phyloP scores from a whole-genome alignment of 2,113 vertebrate species.

The Parotia lawesii region DNA sequence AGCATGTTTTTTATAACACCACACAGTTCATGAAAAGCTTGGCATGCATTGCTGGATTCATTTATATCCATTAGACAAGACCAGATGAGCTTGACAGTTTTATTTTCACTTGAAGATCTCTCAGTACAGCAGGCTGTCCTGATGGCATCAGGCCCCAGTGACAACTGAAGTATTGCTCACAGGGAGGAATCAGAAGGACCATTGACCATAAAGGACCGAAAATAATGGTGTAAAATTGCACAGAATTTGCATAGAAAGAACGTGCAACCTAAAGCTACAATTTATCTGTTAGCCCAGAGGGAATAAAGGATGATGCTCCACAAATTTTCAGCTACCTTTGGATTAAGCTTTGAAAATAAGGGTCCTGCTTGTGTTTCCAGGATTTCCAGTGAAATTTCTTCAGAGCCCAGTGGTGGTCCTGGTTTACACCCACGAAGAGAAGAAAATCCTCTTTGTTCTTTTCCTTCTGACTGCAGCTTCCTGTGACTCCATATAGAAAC shows the following conservation, averaged over 20 bases:
- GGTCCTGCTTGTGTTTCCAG: background rate
- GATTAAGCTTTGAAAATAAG: background rate
- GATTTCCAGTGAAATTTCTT: background rate
- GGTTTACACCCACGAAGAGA: background rate
- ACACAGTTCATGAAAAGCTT: constrained; percentile 47
- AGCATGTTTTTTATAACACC: constrained; percentile 49
- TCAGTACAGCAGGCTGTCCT: background rate
- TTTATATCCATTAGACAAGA: constrained; percentile 49
- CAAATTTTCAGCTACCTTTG: background rate
- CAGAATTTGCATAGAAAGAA: background rate
- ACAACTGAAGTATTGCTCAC: background rate
- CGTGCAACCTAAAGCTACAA: background rate
- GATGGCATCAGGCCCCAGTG: background rate
- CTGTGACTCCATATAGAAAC: background rate
- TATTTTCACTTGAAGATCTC: constrained; percentile 20
- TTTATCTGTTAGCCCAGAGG: background rate
- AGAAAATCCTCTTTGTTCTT: background rate
- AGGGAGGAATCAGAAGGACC: background rate
- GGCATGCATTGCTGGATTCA: constrained; percentile 43
- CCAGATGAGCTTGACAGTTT: constrained; percentile 54
- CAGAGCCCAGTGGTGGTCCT: background rate
- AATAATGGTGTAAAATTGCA: background rate
- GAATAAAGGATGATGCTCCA: background rate
- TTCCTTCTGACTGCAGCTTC: background rate
- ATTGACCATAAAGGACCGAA: background rate